Percentiles rank a stretch among this genome's conserved stretches.
These are phyloP conservation scores for Dicranocentrus wangi DNA, from an alignment of 2,888 invertebrate genomes.

Conservation along the genomic window DNA sequence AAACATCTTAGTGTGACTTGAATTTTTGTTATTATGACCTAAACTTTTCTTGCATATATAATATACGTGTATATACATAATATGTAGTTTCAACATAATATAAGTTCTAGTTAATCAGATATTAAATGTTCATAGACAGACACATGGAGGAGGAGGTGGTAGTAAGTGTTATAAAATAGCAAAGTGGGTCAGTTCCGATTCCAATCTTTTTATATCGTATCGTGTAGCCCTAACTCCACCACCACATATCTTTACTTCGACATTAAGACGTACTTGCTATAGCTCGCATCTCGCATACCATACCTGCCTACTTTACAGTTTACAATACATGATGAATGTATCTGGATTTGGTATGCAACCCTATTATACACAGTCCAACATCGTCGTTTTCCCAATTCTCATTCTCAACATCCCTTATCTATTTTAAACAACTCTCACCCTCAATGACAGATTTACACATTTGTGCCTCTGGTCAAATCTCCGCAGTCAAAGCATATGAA, in stretches of 20 bases:
- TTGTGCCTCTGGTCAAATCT: constrained; percentile 36
- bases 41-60: background rate
- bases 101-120: background rate
- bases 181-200: constrained; percentile 63
- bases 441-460: constrained; percentile 62
- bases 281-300: background rate
- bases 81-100: background rate
- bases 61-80: background rate
- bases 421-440: constrained; percentile 57
- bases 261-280: constrained; percentile 22
- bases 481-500: background rate
- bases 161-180: constrained; percentile 57
- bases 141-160: constrained; percentile 48
- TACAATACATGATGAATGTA: no score
- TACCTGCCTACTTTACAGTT: background rate
- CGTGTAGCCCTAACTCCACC: no score
- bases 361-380: no score
- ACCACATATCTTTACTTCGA: constrained; percentile 4
- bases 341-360: no score
- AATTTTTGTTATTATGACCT: background rate
- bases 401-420: constrained; percentile 54
- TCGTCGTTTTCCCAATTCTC: no score
- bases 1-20: background rate
- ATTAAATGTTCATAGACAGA: background rate
- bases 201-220: constrained; percentile 50